phyloP scores from a whole-genome alignment of 2,797 vertebrate species.

The Argyrosomus regius region DNA sequence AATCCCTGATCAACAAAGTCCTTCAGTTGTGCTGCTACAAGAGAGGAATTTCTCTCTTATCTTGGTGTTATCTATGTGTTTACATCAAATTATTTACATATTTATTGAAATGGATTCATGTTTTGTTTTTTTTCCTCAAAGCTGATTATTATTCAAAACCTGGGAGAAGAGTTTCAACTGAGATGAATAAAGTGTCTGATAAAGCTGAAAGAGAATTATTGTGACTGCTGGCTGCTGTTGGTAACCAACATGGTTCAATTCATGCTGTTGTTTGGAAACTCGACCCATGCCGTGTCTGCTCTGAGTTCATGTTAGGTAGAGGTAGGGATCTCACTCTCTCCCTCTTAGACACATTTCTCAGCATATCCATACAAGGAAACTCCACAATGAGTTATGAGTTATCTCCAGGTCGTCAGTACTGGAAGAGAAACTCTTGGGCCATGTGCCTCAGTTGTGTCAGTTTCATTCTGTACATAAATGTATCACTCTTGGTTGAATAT shows the following conservation, averaged over 20 bases:
- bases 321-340: not conserved
- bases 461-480: not conserved
- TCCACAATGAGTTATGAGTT: not conserved
- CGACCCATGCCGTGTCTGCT: not conserved
- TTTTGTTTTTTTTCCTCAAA: conserved; percentile 46
- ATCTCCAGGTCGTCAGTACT: not conserved
- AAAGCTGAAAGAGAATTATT: conserved; percentile 47
- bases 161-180: conserved; percentile 37
- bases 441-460: not conserved
- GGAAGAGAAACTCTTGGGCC: conserved; percentile 6
- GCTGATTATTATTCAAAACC: conserved; percentile 56
- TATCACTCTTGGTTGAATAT: not conserved
- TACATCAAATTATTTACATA: conserved; percentile 61
- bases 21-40: conserved; percentile 40
- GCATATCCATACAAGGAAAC: not conserved
- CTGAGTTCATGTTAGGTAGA: conserved; percentile 26
- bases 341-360: conserved; percentile 10
- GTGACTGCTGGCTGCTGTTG: conserved; percentile 20
- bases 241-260: not conserved
- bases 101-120: conserved; percentile 48
- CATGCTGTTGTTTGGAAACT: conserved; percentile 19
- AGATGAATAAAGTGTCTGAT: conserved; percentile 66
- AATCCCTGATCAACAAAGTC: conserved; percentile 45
- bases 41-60: conserved; percentile 45
- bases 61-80: conserved; percentile 65